A percentile compares a stretch with the other conserved stretches of the same genome.
Evolutionary conservation across 2,888 invertebrate species (phyloP).

Genomic region (Epirrhoe tristata): DNA sequence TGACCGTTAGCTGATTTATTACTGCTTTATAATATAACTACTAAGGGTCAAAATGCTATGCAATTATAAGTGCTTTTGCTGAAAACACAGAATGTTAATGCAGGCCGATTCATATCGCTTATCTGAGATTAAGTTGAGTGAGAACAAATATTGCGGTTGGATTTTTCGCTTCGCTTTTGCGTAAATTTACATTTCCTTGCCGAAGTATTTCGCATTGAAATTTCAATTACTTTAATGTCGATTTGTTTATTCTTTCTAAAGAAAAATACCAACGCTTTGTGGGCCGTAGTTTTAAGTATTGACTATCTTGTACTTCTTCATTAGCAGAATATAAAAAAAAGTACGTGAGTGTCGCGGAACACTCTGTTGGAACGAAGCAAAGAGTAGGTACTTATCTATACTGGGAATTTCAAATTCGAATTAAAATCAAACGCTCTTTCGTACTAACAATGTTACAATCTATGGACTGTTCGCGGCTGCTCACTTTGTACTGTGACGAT

Average conservation of each 20-base stretch:
- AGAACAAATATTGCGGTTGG: conserved; percentile 45
- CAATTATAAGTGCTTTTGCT: conserved; percentile 24
- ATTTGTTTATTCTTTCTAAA: conserved; percentile 39
- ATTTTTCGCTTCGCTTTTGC: conserved; percentile 43
- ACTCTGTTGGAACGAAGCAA: no score
- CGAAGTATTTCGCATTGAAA: conserved; percentile 44
- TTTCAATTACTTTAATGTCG: conserved; percentile 44
- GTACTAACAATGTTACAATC: no score
- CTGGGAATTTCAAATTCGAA: no score
- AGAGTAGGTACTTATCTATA: no score
- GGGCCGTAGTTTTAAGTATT: no score
- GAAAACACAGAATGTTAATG: conserved; percentile 39
- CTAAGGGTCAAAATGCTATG: conserved; percentile 9
- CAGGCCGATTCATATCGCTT: conserved; percentile 43
- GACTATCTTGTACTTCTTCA: no score
- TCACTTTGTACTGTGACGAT: no score
- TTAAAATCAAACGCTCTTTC: no score
- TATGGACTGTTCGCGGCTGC: no score
- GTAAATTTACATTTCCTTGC: conserved; percentile 42
- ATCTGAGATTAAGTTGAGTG: conserved; percentile 46
- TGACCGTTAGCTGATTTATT: neutral
- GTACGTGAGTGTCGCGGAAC: no score
- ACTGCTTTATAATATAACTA: neutral
- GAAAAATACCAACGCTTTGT: conserved; percentile 28
- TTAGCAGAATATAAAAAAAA: no score